These are phyloP conservation scores for Arothron firmamentum DNA, from an alignment of 2,113 vertebrate genomes.

Conservation along the genomic window DNA sequence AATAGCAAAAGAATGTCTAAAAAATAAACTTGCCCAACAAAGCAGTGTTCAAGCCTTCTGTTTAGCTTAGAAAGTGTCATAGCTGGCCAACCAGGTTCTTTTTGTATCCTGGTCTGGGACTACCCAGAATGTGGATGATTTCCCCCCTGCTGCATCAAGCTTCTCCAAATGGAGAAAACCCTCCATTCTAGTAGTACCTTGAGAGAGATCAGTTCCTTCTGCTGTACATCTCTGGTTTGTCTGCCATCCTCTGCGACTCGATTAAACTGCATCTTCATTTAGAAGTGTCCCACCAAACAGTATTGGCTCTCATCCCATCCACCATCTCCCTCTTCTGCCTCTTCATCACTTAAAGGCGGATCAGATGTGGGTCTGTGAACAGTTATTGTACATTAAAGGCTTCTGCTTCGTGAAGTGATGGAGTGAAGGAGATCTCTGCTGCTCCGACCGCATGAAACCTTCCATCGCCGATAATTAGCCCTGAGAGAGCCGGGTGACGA, in stretches of 20 bases:
- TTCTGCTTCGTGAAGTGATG: slow-evolving; percentile 33
- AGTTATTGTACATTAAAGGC: slow-evolving; percentile 47
- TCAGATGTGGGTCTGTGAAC: slow-evolving; percentile 35
- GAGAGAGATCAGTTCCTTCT: slow-evolving; percentile 13
- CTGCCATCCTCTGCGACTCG: slow-evolving; percentile 20
- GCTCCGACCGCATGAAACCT: slow-evolving; percentile 35
- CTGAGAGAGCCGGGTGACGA: slow-evolving; percentile 52
- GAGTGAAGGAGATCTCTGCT: slow-evolving; percentile 29
- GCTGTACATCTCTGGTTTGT: not conserved
- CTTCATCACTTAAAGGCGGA: slow-evolving; percentile 36
- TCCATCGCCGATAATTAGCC: slow-evolving; percentile 64
- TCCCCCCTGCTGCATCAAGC: too few relatives aligned
- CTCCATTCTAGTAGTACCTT: too few relatives aligned
- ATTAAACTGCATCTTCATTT: slow-evolving; percentile 37
- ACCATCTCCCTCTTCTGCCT: slow-evolving; percentile 22
- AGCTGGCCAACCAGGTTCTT: too few relatives aligned
- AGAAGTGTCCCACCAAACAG: slow-evolving; percentile 40
- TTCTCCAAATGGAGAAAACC: too few relatives aligned
- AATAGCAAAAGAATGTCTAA: too few relatives aligned
- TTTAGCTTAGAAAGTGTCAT: too few relatives aligned
- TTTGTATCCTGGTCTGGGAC: too few relatives aligned
- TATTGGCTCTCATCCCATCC: slow-evolving; percentile 31
- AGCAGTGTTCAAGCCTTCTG: too few relatives aligned
- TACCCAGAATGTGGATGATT: too few relatives aligned
- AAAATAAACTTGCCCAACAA: too few relatives aligned